Conservation (phyloP, 2,113 vertebrate species). For the Lates calcarifer region DNA sequence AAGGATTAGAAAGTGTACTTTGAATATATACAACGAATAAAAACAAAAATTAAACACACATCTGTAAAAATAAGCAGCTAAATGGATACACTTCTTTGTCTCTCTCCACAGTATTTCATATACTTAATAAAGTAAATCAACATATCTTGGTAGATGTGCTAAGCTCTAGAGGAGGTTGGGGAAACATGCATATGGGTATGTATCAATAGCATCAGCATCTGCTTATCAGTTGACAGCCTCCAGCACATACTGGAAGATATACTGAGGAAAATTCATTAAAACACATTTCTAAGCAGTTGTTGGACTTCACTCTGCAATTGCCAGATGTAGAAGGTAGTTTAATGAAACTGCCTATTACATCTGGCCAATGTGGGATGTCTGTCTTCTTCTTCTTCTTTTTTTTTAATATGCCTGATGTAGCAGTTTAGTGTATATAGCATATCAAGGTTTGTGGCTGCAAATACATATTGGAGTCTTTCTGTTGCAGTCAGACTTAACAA, state of each 20-base stretch:
- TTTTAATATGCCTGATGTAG: background rate
- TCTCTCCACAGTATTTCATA: background rate
- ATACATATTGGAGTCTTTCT: background rate
- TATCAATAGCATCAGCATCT: background rate
- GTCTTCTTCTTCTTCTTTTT: no score
- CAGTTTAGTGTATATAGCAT: background rate
- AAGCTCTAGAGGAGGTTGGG: no score
- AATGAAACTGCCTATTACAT: no score
- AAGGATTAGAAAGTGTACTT: no score
- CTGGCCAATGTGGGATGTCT: no score
- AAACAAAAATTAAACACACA: background rate
- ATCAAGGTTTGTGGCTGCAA: no score
- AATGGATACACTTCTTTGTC: background rate
- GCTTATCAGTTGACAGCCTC: background rate
- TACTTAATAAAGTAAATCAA: background rate
- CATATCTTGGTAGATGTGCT: background rate
- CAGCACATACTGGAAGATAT: no score
- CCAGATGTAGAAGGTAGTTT: background rate
- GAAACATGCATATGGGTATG: background rate
- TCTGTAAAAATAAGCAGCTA: background rate
- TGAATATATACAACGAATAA: background rate
- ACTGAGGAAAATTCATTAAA: background rate
- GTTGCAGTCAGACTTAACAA: background rate
- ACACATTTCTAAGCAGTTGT: background rate
- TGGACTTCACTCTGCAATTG: background rate